Conservation (phyloP, 1,140 invertebrate species). For the Potamilus streckersoni region DNA sequence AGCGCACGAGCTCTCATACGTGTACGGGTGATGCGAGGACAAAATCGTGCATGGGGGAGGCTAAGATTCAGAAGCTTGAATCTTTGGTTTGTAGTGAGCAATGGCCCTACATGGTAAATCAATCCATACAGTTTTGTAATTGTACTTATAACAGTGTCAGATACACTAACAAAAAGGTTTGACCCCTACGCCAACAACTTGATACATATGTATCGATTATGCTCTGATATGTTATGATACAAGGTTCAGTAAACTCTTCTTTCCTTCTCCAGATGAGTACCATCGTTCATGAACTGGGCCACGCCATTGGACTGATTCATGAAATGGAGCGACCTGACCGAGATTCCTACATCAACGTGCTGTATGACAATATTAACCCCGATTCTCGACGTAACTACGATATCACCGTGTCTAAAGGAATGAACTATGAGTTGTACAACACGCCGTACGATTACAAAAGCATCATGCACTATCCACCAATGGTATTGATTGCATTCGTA, state of each 20-base stretch:
- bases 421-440: constrained; percentile 64
- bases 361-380: constrained; percentile 75
- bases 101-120: too few species aligned
- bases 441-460: constrained; percentile 71
- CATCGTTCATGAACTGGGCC: constrained; percentile 69
- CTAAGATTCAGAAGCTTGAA: too few species aligned
- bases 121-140: too few species aligned
- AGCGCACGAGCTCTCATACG: too few species aligned
- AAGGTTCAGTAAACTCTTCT: background rate
- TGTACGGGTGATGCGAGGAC: too few species aligned
- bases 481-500: constrained; percentile 15
- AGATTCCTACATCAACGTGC: constrained; percentile 75
- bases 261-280: constrained; percentile 19
- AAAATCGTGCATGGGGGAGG: too few species aligned
- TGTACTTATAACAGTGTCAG: too few species aligned
- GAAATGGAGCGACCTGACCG: constrained; percentile 77
- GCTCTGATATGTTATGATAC: background rate
- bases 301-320: constrained; percentile 71
- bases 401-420: constrained; percentile 60
- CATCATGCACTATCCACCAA: constrained; percentile 65
- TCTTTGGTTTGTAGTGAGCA: too few species aligned
- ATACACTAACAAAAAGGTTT: too few species aligned
- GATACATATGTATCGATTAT: background rate
- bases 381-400: constrained; percentile 68
- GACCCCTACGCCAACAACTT: too few species aligned